These are phyloP conservation scores for Drosophila ananassae DNA, from an alignment of 1,140 invertebrate genomes.

Conservation along the genomic window DNA sequence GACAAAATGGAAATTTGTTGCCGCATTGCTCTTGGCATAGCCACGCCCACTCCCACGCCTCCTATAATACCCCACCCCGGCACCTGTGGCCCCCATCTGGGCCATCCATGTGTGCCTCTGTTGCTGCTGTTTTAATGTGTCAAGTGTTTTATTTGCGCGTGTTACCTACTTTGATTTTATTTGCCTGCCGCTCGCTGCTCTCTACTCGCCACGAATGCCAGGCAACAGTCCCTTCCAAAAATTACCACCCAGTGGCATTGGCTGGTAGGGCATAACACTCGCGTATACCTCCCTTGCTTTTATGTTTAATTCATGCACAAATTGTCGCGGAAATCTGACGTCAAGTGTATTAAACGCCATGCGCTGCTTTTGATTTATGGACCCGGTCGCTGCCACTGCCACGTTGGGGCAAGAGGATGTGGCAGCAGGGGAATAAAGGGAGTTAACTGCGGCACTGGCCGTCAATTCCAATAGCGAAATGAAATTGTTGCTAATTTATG, in stretches of 20 bases:
- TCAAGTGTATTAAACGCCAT: conserved; percentile 79
- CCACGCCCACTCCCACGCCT: conserved; percentile 1
- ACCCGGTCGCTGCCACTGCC: conserved; percentile 55
- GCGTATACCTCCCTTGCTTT: conserved; percentile 64
- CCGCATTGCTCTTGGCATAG: conserved; percentile 67
- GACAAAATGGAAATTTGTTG: conserved; percentile 80
- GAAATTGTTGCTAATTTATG: conserved; percentile 81
- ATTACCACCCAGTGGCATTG: neutral
- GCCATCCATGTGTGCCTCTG: conserved; percentile 39
- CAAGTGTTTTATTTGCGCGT: conserved; percentile 82
- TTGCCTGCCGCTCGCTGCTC: conserved; percentile 46
- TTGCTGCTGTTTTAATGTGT: conserved; percentile 79
- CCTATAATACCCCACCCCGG: neutral
- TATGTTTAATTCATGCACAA: conserved; percentile 82
- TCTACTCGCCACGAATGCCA: conserved; percentile 16
- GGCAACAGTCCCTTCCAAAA: neutral
- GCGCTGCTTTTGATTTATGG: conserved; percentile 80
- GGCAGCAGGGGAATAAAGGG: conserved; percentile 22
- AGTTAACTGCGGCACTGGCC: conserved; percentile 32
- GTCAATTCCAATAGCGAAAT: conserved; percentile 77
- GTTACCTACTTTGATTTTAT: conserved; percentile 83
- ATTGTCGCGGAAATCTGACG: conserved; percentile 82
- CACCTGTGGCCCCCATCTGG: conserved; percentile 10
- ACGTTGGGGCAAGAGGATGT: conserved; percentile 24
- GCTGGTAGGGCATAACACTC: conserved; percentile 41